Percentiles rank a stretch among this genome's conserved stretches.
Conservation (phyloP, 2,797 vertebrate genomes). For the Acrocephalus scirpaceus region DNA sequence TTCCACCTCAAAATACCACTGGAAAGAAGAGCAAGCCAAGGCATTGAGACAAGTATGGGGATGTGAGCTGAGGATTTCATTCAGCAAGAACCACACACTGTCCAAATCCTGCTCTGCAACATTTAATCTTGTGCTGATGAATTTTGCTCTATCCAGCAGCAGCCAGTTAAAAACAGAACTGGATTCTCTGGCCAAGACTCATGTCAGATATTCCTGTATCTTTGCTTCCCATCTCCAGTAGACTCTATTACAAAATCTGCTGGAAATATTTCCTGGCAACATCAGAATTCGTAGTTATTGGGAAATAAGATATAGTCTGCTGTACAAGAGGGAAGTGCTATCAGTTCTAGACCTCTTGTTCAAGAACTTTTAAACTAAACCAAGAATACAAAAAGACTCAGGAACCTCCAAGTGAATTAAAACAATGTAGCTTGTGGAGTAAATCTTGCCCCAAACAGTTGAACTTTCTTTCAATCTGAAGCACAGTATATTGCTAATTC, state of each 20-base stretch:
- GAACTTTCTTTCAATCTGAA: not conserved
- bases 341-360: not conserved
- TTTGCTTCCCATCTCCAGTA: not conserved
- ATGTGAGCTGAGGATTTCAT: not conserved
- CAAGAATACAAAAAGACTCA: not conserved
- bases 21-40: not conserved
- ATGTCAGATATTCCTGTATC: slow-evolving; percentile 46
- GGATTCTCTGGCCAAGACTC: not conserved
- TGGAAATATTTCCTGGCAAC: slow-evolving; percentile 33
- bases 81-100: not conserved
- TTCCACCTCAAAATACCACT: not conserved
- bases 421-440: not conserved
- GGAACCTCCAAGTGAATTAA: not conserved
- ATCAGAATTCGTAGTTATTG: not conserved
- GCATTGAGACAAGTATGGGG: not conserved
- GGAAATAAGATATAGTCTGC: not conserved
- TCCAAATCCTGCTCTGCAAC: not conserved
- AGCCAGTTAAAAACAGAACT: slow-evolving; percentile 4
- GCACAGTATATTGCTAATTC: not conserved
- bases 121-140: not conserved
- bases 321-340: not conserved
- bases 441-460: not conserved
- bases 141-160: not conserved
- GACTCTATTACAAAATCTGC: slow-evolving; percentile 20
- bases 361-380: not conserved